Percentiles rank a stretch among this genome's conserved stretches.
Evolutionary conservation across 2,888 invertebrate species (phyloP).

Genomic region (Epinotia demarniana): DNA sequence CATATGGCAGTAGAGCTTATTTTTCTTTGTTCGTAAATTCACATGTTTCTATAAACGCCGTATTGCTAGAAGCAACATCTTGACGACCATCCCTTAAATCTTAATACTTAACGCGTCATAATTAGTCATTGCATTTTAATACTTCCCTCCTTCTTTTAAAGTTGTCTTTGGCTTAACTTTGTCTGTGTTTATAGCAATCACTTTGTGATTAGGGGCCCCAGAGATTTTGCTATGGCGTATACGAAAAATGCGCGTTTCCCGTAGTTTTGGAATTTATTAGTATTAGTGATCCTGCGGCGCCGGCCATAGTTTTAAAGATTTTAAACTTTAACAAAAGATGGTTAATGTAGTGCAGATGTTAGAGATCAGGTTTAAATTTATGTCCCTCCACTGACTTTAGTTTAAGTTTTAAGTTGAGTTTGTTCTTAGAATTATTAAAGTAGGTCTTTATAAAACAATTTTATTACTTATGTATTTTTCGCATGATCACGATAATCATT

Average conservation of each 20-base stretch:
- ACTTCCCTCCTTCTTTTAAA: conserved; percentile 53
- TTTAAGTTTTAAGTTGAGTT: conserved; percentile 2
- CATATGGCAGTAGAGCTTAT: conserved; percentile 26
- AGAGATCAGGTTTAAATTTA: conserved; percentile 51
- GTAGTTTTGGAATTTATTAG: conserved; percentile 78
- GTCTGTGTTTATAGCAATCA: conserved; percentile 59
- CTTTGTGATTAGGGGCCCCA: conserved; percentile 44
- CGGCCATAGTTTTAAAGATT: conserved; percentile 61
- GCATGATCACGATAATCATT: background rate
- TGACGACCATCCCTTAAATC: conserved; percentile 77
- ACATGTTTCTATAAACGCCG: conserved; percentile 56
- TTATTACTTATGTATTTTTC: background rate
- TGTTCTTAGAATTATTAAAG: conserved; percentile 14
- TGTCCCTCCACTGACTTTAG: conserved; percentile 30
- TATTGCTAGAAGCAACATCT: conserved; percentile 73
- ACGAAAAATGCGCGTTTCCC: conserved; percentile 78
- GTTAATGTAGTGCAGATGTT: conserved; percentile 57
- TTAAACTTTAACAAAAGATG: conserved; percentile 55
- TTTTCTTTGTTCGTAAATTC: conserved; percentile 46
- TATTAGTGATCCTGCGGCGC: conserved; percentile 60
- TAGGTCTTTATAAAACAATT: background rate
- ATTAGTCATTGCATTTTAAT: conserved; percentile 60
- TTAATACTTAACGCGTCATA: conserved; percentile 71
- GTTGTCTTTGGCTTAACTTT: conserved; percentile 54
- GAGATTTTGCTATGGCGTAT: conserved; percentile 74